Evolutionary conservation across 2,797 vertebrate genomes (phyloP), one percentile per base, ranked within the genome.

Genomic region (Poecilia velifera): DNA sequence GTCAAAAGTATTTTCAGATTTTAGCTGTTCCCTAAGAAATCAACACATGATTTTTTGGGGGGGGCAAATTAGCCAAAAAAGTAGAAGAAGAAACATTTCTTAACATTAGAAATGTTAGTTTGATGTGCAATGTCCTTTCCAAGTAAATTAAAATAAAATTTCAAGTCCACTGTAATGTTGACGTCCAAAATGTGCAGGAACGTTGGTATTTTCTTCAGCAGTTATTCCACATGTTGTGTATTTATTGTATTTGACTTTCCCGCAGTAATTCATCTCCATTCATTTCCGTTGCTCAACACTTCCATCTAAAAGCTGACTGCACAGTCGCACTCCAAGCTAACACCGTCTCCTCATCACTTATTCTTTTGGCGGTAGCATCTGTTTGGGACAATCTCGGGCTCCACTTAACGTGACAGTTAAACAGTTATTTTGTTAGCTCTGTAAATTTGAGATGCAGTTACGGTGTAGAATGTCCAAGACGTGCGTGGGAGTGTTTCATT

Each of bases 341-440:
- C 76, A 75, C 76, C 79, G 28, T 85, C 80, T 80, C 83, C 84
- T 88, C 81, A 77, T 90, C 86, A 76, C 62, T 81, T 76, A 82
- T 85, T 91, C 89, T 89, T 91, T 77, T 76, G 79, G 84, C 87
- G 92, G 94, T 92, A 89, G 88, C 80, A 81, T 82, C 79, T 84
- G 88, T 92, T 84, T 85, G 86, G 76, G 91, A 36, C 14, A 46
- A 84, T 88, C 51, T 39, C 2, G 20, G 70, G 62, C 41, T 82
- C 68, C 74, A 49, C 80, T 82, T 78, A 64, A 82, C 81, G 79
- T 74, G 62, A 80, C 79, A 77, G 83, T 80, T 16, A 39, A 77
- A 79, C 28, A 49, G 59, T 68, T 79, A 68, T 74, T 68, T 73
- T 77, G 82, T 86, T 71, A 78, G 74, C 75, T 84, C 81, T 76